Percentiles rank a stretch among this genome's conserved stretches.
Evolutionary conservation across 1,140 invertebrate species (phyloP).

Genomic region (Zophobas morio): DNA sequence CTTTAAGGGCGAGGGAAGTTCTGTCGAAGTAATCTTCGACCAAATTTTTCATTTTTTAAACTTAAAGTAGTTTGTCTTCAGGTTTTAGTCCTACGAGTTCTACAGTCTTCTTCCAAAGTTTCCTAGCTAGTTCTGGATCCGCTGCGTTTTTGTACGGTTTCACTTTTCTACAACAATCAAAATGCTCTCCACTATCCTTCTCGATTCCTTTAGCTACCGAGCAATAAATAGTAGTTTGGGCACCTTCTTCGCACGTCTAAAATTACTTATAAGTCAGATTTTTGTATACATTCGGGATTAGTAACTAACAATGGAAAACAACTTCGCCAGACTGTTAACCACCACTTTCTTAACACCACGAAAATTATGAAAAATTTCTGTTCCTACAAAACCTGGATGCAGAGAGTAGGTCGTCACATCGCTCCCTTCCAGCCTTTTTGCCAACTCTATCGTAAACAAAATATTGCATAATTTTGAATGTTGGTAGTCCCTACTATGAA

Average conservation of each 20-base stretch:
- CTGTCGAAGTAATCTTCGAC: no score
- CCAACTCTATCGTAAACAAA: conserved; percentile 68
- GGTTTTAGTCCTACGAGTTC: conserved; percentile 43
- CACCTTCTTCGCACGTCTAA: conserved; percentile 59
- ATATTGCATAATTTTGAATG: no score
- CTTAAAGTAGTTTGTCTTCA: not conserved
- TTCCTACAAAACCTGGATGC: conserved; percentile 64
- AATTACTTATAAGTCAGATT: conserved; percentile 25
- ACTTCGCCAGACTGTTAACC: conserved; percentile 18
- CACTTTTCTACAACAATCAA: conserved; percentile 53
- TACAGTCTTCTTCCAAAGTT: conserved; percentile 56
- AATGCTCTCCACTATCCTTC: conserved; percentile 53
- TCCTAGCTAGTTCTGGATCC: conserved; percentile 43
- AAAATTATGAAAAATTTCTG: conserved; percentile 61
- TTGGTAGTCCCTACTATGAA: conserved; percentile 78
- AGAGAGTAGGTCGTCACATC: conserved; percentile 60
- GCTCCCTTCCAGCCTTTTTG: conserved; percentile 71
- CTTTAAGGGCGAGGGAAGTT: no score
- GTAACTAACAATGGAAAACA: not conserved
- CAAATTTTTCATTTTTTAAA: not conserved
- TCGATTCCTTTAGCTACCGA: conserved; percentile 53
- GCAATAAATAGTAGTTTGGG: conserved; percentile 59
- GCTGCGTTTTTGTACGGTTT: conserved; percentile 44
- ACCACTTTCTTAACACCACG: no score
- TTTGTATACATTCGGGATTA: not conserved